Evolutionary conservation across 2,888 invertebrate species (phyloP), one percentile per base, ranked within the genome.

Genomic region (Meandrusa payeni): DNA sequence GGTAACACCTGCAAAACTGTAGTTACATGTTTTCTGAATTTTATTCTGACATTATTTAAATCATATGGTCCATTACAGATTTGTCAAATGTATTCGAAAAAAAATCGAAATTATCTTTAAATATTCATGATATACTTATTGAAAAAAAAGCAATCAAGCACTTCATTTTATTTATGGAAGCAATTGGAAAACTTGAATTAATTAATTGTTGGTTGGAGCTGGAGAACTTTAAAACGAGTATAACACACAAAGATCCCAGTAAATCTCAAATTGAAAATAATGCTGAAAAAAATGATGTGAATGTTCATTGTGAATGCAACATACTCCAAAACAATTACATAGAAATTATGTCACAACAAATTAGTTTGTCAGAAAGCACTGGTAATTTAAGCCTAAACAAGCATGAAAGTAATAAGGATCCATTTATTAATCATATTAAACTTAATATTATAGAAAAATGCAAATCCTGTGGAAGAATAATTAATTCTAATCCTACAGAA

Each of bases 121-220:
- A 91, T 37, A 83, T 97, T 46, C 79, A 89, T 46, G 94, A 96
- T 61, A 91, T 95, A 52, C 86, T 97, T 7, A 78, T 89, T 13
- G 95, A 96, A 74, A 94, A 94, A 68, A 92, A 92, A 67, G 94
- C 94, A 41, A 83, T 97, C 13, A 92, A 93, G 31, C 95, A 95
- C 76, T 95, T 97, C 70, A 90, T 95, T 41, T 95, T 96, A 62
- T 97, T 92, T 75, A 91, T 97, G 91, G 95, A 96, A 62, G 88
- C 91, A n/a, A 89, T 91, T 51, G 91, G 91, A 43, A 90, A 91
- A 40, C 76, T 92, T 41, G 76, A 89, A 10, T 81, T 93, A 19
- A 89, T 95, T 1, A 92, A 92, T 69, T 94, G 94, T 71, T 95
- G 93, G 91, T 69, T 94, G 51, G 95, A 95, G 61, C 89, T 94